A percentile compares a stretch with the other conserved stretches of the same genome.
Conservation (phyloP, 2,797 vertebrate species). For the Meriones psammophilus region DNA sequence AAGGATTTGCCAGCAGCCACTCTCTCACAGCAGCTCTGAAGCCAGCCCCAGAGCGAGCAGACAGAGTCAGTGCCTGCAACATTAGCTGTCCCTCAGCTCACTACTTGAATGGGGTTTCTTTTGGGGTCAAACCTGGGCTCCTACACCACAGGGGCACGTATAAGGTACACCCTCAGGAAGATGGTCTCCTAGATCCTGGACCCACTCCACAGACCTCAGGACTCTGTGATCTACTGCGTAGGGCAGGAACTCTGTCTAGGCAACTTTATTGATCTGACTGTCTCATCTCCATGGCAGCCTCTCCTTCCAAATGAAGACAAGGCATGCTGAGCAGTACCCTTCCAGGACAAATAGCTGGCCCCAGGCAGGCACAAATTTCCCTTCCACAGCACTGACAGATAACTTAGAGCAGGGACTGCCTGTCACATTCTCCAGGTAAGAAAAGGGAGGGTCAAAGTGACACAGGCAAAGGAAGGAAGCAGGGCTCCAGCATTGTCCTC, state of each 20-base stretch:
- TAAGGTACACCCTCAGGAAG: neutral
- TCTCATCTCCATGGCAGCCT: neutral
- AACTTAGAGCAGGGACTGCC: neutral
- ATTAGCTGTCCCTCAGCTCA: neutral
- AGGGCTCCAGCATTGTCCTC: neutral
- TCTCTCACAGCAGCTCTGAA: neutral
- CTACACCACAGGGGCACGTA: neutral
- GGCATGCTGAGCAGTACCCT: neutral
- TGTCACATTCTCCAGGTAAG: neutral
- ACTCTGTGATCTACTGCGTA: neutral
- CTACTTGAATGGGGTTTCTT: neutral
- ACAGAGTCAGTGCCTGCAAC: neutral
- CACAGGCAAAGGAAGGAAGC: neutral
- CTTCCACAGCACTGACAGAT: neutral
- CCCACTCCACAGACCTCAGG: no score
- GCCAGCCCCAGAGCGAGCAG: conserved; percentile 2
- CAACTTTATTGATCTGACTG: neutral
- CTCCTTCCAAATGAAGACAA: neutral
- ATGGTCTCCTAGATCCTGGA: neutral
- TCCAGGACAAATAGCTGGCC: no score
- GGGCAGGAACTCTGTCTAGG: neutral
- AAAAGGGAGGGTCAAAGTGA: neutral
- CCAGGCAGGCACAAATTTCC: neutral
- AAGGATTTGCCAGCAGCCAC: neutral
- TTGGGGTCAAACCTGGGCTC: neutral